These are phyloP conservation scores for Oryzias javanicus DNA, from an alignment of 2,113 vertebrate genomes.

Conservation along the genomic window DNA sequence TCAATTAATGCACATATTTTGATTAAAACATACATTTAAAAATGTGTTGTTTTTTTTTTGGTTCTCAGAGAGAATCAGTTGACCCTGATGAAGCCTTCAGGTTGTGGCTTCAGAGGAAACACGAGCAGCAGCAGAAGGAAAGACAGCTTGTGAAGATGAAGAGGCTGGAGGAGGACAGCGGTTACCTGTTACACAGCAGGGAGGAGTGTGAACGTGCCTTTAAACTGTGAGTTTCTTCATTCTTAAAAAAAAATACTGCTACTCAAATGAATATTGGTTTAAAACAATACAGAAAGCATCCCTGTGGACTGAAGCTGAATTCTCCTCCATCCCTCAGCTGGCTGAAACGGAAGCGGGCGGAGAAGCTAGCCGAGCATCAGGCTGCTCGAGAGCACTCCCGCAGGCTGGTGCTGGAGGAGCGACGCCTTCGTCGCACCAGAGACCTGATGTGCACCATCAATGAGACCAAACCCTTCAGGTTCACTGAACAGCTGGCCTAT, in stretches of 20 bases:
- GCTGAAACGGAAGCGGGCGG: slow-evolving; percentile 85
- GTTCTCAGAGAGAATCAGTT: slow-evolving; percentile 74
- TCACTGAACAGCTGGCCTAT: slow-evolving; percentile 80
- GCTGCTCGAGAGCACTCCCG: slow-evolving; percentile 82
- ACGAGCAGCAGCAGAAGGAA: slow-evolving; percentile 86
- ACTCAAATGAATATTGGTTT: too few species aligned
- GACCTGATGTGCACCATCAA: slow-evolving; percentile 76
- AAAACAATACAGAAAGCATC: not conserved
- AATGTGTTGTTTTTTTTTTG: not conserved
- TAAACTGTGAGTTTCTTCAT: slow-evolving; percentile 81
- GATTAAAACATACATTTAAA: not conserved
- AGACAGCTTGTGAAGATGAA: slow-evolving; percentile 83
- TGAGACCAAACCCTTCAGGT: slow-evolving; percentile 80
- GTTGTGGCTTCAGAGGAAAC: slow-evolving; percentile 90
- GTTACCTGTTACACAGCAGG: slow-evolving; percentile 77
- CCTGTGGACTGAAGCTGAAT: not conserved
- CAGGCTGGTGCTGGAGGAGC: slow-evolving; percentile 85
- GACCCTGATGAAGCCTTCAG: slow-evolving; percentile 86
- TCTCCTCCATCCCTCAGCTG: slow-evolving; percentile 75
- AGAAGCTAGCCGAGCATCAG: slow-evolving; percentile 86
- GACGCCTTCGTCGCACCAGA: slow-evolving; percentile 80
- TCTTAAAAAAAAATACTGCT: too few species aligned
- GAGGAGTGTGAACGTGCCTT: slow-evolving; percentile 89
- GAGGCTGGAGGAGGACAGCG: slow-evolving; percentile 82
- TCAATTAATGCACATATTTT: too few species aligned